A percentile compares a stretch with the other conserved stretches of the same genome.
These are phyloP conservation scores for Homarus americanus DNA, from an alignment of 1,140 invertebrate species.

Conservation along the genomic window DNA sequence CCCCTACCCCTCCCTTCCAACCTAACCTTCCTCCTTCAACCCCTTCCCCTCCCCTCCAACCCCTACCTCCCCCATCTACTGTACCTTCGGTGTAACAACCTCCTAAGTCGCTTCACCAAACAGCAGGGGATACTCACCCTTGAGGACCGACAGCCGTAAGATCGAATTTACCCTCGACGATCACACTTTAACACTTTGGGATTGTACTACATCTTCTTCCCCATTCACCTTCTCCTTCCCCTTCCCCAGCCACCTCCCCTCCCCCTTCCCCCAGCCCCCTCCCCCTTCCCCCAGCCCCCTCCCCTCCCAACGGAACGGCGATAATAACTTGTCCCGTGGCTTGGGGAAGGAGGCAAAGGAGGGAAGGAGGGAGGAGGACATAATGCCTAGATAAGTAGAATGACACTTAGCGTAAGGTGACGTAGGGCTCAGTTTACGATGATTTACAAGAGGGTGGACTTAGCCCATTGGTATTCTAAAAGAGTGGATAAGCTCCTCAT, in stretches of 20 bases:
- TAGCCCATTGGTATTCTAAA: constrained; percentile 52
- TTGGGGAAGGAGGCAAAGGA: too few species aligned
- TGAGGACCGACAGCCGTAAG: too few species aligned
- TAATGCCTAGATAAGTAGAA: background rate
- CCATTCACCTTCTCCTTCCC: too few species aligned
- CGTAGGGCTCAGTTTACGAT: constrained; percentile 24
- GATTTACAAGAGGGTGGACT: background rate
- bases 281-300: too few species aligned
- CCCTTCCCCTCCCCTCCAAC: too few species aligned
- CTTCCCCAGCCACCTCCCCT: too few species aligned
- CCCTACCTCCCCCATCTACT: too few species aligned
- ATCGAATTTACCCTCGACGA: too few species aligned
- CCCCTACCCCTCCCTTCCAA: background rate
- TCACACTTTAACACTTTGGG: too few species aligned
- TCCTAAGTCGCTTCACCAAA: background rate
- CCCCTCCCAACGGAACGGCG: background rate
- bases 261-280: too few species aligned
- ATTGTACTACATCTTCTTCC: too few species aligned
- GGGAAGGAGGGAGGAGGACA: too few species aligned
- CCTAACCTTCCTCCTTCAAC: background rate
- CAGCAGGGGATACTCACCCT: background rate
- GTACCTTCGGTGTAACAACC: constrained; percentile 14
- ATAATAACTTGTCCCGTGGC: constrained; percentile 39
- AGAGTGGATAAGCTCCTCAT: constrained; percentile 52
- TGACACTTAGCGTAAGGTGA: background rate